Base-by-base conservation (phyloP, 2,888 invertebrate genomes). In the Melinaea marsaeus region DNA sequence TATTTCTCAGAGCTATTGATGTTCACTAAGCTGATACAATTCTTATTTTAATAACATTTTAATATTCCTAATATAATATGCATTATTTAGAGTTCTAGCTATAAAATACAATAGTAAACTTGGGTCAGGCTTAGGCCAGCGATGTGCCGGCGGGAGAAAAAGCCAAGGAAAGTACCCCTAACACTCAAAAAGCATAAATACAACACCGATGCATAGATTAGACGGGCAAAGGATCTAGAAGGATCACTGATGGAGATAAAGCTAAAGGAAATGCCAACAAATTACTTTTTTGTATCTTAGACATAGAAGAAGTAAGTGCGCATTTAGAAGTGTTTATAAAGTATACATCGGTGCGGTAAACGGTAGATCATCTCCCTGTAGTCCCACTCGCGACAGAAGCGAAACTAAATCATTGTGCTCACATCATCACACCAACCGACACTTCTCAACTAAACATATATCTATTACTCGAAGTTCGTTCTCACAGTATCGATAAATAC, bases 1-100 rank as follows among this genome's bases (percentile, higher is more conserved):
- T 78, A 86, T 86, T 88, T 84, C 78, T 81, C 87, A 84, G 88
- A 90, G 90, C 90, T 90, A 90, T 90, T 90, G 90, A 90, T 90
- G 88, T 90, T 90, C 80, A 87, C 90, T 90, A 90, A 90, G 90
- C 90, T 86, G 90, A 90, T 90, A 90, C 90, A 90, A 84, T 90
- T 85, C 88, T 90, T 90, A 88, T 79, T 80, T 84, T 85, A 85
- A 87, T 88, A 90, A 90, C 90, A 90, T 89, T 89, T 77, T 88
- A 79, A 79, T 80, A 88, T 87, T 86, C 86, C 90, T 90, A 90
- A 87, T 88, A 88, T 71, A 70, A 86, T 90, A 90, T 88, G 90
- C 88, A 88, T 88, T 89, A 90, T 84, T 90, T 89, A 89, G 86
- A 90, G 79, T 83, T 90, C 90, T 90, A 90, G 88, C 90, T 90